These are phyloP conservation scores for Megaceryle alcyon DNA, from an alignment of 2,797 vertebrate genomes.

Conservation along the genomic window DNA sequence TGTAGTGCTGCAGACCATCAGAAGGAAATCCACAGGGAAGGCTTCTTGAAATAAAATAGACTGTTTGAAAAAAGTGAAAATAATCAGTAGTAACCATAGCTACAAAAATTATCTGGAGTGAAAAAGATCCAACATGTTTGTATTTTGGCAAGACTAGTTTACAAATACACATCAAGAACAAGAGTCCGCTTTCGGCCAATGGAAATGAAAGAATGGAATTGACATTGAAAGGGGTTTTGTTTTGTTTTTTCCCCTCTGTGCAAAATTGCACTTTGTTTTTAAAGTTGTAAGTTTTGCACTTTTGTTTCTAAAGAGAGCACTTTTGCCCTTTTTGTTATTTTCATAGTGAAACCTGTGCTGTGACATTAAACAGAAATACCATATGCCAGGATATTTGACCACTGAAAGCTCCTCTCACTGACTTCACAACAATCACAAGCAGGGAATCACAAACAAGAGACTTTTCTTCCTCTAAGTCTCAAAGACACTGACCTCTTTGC, in stretches of 20 bases:
- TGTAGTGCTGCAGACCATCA: conserved; percentile 71
- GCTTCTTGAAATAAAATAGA: conserved; percentile 74
- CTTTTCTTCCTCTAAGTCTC: background rate
- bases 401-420: conserved; percentile 39
- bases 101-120: conserved; percentile 57
- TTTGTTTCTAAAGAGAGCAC: conserved; percentile 3
- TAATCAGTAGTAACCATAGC: conserved; percentile 46
- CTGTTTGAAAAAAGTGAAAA: conserved; percentile 51
- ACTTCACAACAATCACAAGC: conserved; percentile 47
- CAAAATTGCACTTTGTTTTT: conserved; percentile 62
- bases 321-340: conserved; percentile 34
- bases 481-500: conserved; percentile 15
- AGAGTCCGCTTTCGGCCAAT: conserved; percentile 55
- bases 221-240: conserved; percentile 62
- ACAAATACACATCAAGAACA: conserved; percentile 69
- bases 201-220: conserved; percentile 66
- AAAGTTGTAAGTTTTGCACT: conserved; percentile 32
- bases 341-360: conserved; percentile 62
- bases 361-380: conserved; percentile 50
- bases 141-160: conserved; percentile 75
- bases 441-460: conserved; percentile 26
- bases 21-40: conserved; percentile 75
- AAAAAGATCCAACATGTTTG: conserved; percentile 31
- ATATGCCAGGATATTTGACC: conserved; percentile 33
- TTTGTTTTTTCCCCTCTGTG: conserved; percentile 53